These are phyloP conservation scores for Brachyptera risi DNA, from an alignment of 2,888 invertebrate genomes.

Conservation along the genomic window DNA sequence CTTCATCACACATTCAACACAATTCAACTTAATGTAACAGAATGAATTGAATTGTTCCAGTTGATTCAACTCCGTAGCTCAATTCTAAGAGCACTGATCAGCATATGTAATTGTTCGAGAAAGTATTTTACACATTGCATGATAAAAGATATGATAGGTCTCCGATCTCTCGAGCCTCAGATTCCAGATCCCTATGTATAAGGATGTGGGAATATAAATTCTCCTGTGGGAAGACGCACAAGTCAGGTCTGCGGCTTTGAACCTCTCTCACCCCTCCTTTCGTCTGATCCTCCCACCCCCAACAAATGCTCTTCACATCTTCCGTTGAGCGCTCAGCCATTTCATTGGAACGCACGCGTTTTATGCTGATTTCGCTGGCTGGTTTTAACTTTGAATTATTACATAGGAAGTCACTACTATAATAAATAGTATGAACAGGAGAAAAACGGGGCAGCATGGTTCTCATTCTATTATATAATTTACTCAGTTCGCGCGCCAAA, in stretches of 20 bases:
- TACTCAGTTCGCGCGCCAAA: too few relatives aligned
- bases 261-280: not conserved
- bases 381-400: conserved; percentile 10
- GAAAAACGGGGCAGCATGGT: too few relatives aligned
- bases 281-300: not conserved
- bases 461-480: too few relatives aligned
- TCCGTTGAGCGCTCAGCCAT: not conserved
- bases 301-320: not conserved
- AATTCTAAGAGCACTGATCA: too few relatives aligned
- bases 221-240: conserved; percentile 9
- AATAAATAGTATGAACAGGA: too few relatives aligned
- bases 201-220: conserved; percentile 12
- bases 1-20: too few relatives aligned
- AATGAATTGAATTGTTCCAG: too few relatives aligned
- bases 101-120: too few relatives aligned
- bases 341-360: conserved; percentile 6
- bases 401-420: conserved; percentile 3
- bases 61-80: too few relatives aligned
- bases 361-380: conserved; percentile 2
- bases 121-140: too few relatives aligned
- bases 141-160: too few relatives aligned
- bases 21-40: too few relatives aligned
- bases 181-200: not conserved
- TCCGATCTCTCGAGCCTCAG: not conserved
- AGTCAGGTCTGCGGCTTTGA: conserved; percentile 1